Evolutionary conservation across 2,888 invertebrate genomes (phyloP), one percentile per base, ranked within the genome.

Genomic region (Eubasilissa splendida): DNA sequence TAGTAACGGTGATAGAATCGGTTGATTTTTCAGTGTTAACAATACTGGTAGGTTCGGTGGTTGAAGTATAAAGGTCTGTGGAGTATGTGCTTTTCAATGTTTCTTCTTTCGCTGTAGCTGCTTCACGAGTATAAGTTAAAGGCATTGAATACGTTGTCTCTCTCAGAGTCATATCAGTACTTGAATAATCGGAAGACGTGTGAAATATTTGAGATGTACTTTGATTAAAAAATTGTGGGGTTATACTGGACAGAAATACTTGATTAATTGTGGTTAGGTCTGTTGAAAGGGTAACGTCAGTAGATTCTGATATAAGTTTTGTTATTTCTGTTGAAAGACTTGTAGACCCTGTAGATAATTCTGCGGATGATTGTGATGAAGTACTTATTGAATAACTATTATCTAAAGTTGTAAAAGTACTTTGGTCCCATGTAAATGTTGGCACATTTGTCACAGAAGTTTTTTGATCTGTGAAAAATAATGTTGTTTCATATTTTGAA

Each of bases 341-440:
- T 14, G 54, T 31, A 52, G n/a, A 71, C 70, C 71, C 52, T 60
- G 71, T 78, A 8, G 56, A 9, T 33, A 58, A 53, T 22, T 66
- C 65, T n/a, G 77, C 14, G 42, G 75, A 52, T 42, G 68, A 74
- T 65, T 63, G 70, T 70, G 77, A 73, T 68, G 59, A 33, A 75
- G 52, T 42, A 33, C 54, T 68, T 42, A 66, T 79, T 68, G 80
- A 54, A 68, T 75, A 71, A 78, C 77, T 77, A 77, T 80, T 82
- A 81, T 79, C 81, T 75, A 80, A 81, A 58, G 76, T 58, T 60
- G 82, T 76, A 58, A 63, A 79, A 53, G 81, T 83, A 79, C 77
- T 84, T 80, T 83, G 80, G 58, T 81, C 81, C 83, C 81, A 83
- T 76, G 74, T 76, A 79, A 52, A 68, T 31, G 76, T 84, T 84